Base-by-base conservation (phyloP, 2,888 invertebrate genomes). In the Tenthredo distinguenda region DNA sequence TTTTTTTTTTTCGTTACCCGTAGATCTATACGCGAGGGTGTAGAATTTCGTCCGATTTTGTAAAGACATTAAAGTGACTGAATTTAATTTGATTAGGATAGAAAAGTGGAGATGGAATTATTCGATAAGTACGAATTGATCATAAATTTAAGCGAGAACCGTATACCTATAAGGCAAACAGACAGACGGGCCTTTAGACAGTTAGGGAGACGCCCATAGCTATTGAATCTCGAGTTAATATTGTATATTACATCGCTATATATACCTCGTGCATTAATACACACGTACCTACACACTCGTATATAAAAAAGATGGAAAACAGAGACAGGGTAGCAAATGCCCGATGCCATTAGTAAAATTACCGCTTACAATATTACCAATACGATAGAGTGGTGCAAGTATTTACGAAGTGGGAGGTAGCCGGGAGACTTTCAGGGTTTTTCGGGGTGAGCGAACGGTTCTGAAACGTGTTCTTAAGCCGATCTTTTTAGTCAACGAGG, bases 321-420 rank as follows among this genome's bases (percentile, higher is more conserved):
- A 90, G 89, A 90, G 88, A 84, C 85, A 76, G 68, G 83, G 47
- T 85, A 85, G 71, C 34, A 84, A 43, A 88, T 86, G 88, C 86
- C 88, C 90, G 89, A 90, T 90, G 91, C 92, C 91, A 92, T 92
- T 92, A 92, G 92, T 89, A 91, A 92, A 92, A 91, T 91, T 92
- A 91, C 91, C 89, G 90, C 89, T 90, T 90, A 90, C 89, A 90
- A 89, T 91, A 91, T 91, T 91, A 90, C 91, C 90, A 91, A 91
- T 92, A 91, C 88, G 88, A 87, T 87, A 88, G 88, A 90, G 90
- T 90, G 90, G 89, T 50, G 55, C 88, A 87, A 87, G 86, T 85
- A 87, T 84, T 81, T 82, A 85, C 79, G 85, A 83, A 85, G 71
- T 81, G 68, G 31, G 2, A 26, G 31, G 83, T 15, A 21, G 9